Conservation (phyloP, 2,113 vertebrate species). For the Phrynosoma platyrhinos region DNA sequence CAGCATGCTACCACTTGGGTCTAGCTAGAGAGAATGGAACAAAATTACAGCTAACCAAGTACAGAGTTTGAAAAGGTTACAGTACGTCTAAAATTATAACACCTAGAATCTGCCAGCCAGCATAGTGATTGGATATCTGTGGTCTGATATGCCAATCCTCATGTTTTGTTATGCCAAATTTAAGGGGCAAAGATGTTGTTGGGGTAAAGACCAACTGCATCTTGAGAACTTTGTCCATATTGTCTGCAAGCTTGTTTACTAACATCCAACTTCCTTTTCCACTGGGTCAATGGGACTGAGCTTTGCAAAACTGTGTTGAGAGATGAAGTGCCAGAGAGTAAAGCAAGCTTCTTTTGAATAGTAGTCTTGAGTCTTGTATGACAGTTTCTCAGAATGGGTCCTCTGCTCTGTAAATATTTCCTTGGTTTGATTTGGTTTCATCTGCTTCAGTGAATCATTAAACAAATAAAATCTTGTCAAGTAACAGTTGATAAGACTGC, state of each 20-base stretch:
- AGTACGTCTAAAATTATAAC: no score
- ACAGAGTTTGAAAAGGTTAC: no score
- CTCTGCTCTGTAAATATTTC: not conserved
- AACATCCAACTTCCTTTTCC: not conserved
- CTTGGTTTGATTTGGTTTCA: not conserved
- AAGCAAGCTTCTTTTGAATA: not conserved
- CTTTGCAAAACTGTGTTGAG: not conserved
- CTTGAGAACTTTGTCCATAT: not conserved
- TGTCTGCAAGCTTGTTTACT: not conserved
- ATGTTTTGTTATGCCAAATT: not conserved
- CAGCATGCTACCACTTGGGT: not conserved
- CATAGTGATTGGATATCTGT: not conserved
- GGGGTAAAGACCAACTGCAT: not conserved
- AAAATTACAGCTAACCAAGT: not conserved
- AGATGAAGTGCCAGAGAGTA: not conserved
- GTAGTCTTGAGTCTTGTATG: not conserved
- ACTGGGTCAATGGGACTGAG: not conserved
- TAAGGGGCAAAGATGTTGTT: not conserved
- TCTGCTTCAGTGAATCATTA: not conserved
- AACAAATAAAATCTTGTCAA: not conserved
- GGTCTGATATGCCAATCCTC: not conserved
- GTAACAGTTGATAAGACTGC: not conserved
- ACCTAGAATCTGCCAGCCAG: no score
- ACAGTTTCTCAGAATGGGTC: not conserved
- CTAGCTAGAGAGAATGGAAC: conserved; percentile 1